These are phyloP conservation scores for Episyrphus balteatus DNA, from an alignment of 1,140 invertebrate genomes.

Conservation along the genomic window DNA sequence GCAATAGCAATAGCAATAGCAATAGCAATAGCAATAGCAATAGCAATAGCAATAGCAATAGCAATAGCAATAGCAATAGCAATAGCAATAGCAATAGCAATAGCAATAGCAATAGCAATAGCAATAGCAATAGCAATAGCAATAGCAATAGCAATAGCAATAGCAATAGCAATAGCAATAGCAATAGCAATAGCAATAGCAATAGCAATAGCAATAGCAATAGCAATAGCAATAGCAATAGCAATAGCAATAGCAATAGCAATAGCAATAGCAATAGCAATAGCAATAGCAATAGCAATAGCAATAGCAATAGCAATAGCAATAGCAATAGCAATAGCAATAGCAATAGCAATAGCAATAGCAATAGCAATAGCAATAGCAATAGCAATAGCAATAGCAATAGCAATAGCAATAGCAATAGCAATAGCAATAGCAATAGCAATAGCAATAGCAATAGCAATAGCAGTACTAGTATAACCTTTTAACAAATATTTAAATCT, in stretches of 20 bases:
- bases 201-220: not conserved
- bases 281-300: too few species aligned
- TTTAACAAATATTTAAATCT: too few species aligned
- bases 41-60: not conserved
- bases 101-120: not conserved
- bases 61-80: not conserved
- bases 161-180: not conserved
- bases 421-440: too few species aligned
- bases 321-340: too few species aligned
- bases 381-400: too few species aligned
- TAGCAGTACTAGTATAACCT: too few species aligned
- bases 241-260: not conserved
- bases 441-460: too few species aligned
- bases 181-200: not conserved
- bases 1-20: not conserved
- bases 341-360: too few species aligned
- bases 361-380: too few species aligned
- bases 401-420: too few species aligned
- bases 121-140: not conserved
- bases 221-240: not conserved
- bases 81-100: conserved; percentile 1
- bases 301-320: too few species aligned
- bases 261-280: not conserved
- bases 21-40: not conserved
- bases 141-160: not conserved